These are phyloP conservation scores for Bombyx huttoni DNA, from an alignment of 2,888 invertebrate species.

Conservation along the genomic window DNA sequence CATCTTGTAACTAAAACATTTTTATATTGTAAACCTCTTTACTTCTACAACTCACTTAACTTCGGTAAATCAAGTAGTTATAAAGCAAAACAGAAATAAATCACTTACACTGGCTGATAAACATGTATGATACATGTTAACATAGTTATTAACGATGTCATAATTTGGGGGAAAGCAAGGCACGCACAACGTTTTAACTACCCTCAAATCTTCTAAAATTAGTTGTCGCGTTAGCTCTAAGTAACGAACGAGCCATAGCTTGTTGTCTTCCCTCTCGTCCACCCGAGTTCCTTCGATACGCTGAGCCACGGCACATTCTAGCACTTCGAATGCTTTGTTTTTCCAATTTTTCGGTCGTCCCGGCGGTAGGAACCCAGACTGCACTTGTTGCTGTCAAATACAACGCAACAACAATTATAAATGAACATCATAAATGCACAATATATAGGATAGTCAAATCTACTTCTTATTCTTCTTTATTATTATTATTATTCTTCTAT, in stretches of 20 bases:
- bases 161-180: conserved; percentile 97
- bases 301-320: conserved; percentile 83
- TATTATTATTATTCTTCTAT: too few species aligned
- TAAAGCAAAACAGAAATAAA: neutral
- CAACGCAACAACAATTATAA: neutral
- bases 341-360: conserved; percentile 95
- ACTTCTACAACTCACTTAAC: neutral
- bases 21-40: neutral
- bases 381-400: conserved; percentile 75
- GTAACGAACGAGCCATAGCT: conserved; percentile 96
- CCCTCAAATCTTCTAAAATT: conserved; percentile 91
- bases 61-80: neutral
- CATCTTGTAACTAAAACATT: conserved; percentile 80
- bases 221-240: conserved; percentile 90
- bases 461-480: too few species aligned
- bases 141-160: conserved; percentile 91
- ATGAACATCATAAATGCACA: too few species aligned
- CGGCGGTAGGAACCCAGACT: conserved; percentile 92
- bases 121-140: conserved; percentile 93
- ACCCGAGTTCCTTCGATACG: conserved; percentile 96
- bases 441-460: too few species aligned
- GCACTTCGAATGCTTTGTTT: conserved; percentile 85
- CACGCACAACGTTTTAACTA: conserved; percentile 89
- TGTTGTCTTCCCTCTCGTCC: conserved; percentile 91
- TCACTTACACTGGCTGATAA: conserved; percentile 82